Base-by-base conservation (phyloP, 1,140 invertebrate species). In the Amyelois transitella region DNA sequence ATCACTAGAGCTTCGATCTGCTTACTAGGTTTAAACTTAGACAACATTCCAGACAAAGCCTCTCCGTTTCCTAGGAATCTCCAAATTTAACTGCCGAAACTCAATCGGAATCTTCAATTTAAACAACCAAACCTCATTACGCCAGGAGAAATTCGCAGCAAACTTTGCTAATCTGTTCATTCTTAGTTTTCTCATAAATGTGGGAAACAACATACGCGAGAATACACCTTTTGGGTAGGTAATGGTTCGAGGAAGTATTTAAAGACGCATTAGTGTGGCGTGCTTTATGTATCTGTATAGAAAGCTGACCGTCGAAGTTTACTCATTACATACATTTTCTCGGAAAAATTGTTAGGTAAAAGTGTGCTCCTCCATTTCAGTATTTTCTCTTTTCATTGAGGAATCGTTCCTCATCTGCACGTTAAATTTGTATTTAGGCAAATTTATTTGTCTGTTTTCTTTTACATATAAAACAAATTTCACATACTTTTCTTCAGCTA, bases 181-280 rank as follows among this genome's bases (percentile, higher is more conserved):
- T 77, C 78, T 76, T 72, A 73, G 71, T 72, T 80, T 73, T 65
- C 66, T 64, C 64, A 75, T 75, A 68, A 72, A 75, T 54, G 62
- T 72, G 64, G 58, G 70, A 74, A 72, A 72, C 64, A 65, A 62
- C 59, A 59, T 43, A 48, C 48, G 52, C 44, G 8, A 25, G 18
- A 25, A 51, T 44, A 51, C 50, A 51, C 45, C 45, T 51, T 51
- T 45, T 12, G 10, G 53, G 45, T 58, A 18, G 14, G 60, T 69
- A 64, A 64, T 64, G 64, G 59, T 45, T 53, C 44, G 12, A 28
- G 43, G 21, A 55, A 64, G 66, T 64, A 53, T 66, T 73, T 69
- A 73, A 73, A 69, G 58, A 69, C 62, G 60, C 64, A 73, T 73
- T 73, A 73, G 62, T 48, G 20, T 21, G 20, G 2, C 43, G 43